Base-by-base conservation (phyloP, 2,113 vertebrate genomes). In the Thymallus thymallus region DNA sequence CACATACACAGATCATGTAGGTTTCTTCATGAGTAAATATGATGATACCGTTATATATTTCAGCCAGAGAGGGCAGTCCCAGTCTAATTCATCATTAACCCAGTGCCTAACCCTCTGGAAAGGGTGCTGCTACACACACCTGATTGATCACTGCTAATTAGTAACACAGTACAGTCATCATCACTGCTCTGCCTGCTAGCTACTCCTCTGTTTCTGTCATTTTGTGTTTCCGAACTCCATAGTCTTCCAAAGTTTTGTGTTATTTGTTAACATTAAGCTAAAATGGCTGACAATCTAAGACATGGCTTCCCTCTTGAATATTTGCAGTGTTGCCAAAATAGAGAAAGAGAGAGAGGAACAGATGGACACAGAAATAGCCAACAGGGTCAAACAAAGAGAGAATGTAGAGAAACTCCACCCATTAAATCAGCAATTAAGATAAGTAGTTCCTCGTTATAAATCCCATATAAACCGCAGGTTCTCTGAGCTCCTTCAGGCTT, bases 71-170 rank as follows among this genome's bases (percentile, higher is more conserved):
- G 60, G 24, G 41, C 2, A 26, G 32, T 41, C 51, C 6, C 56
- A 23, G 56, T 60, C 30, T 65, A 73, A 75, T 76, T 71, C 26
- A 56, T 72, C 62, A 75, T 73, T 82, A 82, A 79, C 70, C 73
- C 71, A 23, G 46, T 30, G 5, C 48, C 60, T 78, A 73, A 70
- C 73, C 70, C 62, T 65, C 65, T 66, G 18, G 63, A 61, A 60
- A 41, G 30, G 51, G 46, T 51, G 24, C 63, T 65, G 61, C 65
- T 51, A 72, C 63, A 70, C 41, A 26, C 66, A 55, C 7, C 45
- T 41, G 35, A 51, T 62, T 61, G 65, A 82, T 78, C 76, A 55
- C 13, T 55, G 55, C 70, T 73, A 69, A 79, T 79, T 75, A 70
- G 60, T 63, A 29, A n/a, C 64, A 66, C 16, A 41, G 20, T 6